phyloP scores from a whole-genome alignment of 2,888 invertebrate genomes.

The Hemistola chrysoprasaria region DNA sequence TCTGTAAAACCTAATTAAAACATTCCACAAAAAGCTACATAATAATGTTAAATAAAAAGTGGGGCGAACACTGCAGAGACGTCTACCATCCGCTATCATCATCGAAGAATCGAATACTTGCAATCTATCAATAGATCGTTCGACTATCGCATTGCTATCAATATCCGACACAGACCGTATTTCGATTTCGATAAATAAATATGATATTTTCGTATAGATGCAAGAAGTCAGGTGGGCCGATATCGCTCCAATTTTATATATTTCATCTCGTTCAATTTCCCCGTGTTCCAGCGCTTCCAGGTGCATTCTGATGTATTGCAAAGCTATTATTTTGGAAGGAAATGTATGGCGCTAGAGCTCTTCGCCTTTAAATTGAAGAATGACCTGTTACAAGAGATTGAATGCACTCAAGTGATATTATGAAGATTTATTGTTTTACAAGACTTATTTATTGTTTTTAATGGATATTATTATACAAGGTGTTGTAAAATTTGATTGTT shows the following conservation, averaged over 20 bases:
- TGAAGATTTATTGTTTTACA: too few species aligned
- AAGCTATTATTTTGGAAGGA: slow-evolving; percentile 7
- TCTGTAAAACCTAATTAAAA: too few species aligned
- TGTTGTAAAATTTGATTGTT: too few species aligned
- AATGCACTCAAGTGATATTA: too few species aligned
- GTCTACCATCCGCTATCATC: too few species aligned
- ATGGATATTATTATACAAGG: too few species aligned
- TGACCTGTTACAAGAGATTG: too few species aligned
- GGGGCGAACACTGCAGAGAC: too few species aligned
- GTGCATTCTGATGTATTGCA: slow-evolving; percentile 10
- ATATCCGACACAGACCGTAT: slow-evolving; percentile 12
- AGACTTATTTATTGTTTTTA: too few species aligned
- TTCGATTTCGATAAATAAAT: slow-evolving; percentile 27
- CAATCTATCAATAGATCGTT: slow-evolving; percentile 3
- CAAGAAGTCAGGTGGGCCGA: slow-evolving; percentile 17
- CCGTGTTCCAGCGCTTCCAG: slow-evolving; percentile 20
- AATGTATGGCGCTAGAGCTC: slow-evolving; percentile 5
- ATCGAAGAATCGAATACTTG: background rate
- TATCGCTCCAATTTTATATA: slow-evolving; percentile 21
- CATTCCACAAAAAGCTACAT: too few species aligned
- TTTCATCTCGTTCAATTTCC: slow-evolving; percentile 41
- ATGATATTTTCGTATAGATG: slow-evolving; percentile 21
- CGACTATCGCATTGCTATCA: slow-evolving; percentile 10
- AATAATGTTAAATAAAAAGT: too few species aligned
- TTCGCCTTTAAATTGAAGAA: background rate